A percentile compares a stretch with the other conserved stretches of the same genome.
phyloP scores from a whole-genome alignment of 1,140 invertebrate genomes.

The Drosophila ananassae region DNA sequence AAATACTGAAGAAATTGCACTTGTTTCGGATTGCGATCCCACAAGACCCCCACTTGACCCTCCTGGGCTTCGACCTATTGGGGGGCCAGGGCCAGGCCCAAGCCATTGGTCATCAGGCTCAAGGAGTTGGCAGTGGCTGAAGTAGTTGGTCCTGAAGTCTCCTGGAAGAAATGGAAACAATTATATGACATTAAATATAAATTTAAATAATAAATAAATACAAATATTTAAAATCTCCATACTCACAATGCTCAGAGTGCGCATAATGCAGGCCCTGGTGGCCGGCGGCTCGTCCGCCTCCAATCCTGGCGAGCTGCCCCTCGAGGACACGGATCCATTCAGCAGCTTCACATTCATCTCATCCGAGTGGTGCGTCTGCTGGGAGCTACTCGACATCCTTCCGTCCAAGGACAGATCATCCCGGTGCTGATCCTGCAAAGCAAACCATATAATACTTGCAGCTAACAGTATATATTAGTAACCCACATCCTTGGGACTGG shows the following conservation, averaged over 20 bases:
- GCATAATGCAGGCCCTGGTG: conserved; percentile 85
- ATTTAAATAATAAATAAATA: neutral
- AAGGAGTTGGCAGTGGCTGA: conserved; percentile 57
- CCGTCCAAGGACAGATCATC: conserved; percentile 76
- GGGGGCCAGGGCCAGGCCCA: conserved; percentile 69
- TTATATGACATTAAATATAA: neutral
- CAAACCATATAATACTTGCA: conserved; percentile 1
- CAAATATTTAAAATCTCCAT: conserved; percentile 6
- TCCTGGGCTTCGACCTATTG: conserved; percentile 37
- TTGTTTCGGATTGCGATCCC: conserved; percentile 45
- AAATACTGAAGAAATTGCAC: conserved; percentile 80
- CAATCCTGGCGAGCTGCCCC: conserved; percentile 76
- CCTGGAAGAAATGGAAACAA: conserved; percentile 40
- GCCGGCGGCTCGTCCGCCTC: conserved; percentile 70
- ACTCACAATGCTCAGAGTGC: conserved; percentile 86
- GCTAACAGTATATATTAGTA: neutral
- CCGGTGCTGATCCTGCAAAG: conserved; percentile 69
- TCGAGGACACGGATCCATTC: conserved; percentile 77
- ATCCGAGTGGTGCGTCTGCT: conserved; percentile 72
- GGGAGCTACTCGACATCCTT: conserved; percentile 69
- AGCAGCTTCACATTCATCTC: conserved; percentile 76
- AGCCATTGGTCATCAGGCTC: conserved; percentile 71
- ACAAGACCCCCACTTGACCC: conserved; percentile 37
- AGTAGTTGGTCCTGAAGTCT: conserved; percentile 48
- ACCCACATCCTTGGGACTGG: conserved; percentile 76